Evolutionary conservation across 1,140 invertebrate species (phyloP), one percentile per base, ranked within the genome.

Genomic region (Eubasilissa regina): DNA sequence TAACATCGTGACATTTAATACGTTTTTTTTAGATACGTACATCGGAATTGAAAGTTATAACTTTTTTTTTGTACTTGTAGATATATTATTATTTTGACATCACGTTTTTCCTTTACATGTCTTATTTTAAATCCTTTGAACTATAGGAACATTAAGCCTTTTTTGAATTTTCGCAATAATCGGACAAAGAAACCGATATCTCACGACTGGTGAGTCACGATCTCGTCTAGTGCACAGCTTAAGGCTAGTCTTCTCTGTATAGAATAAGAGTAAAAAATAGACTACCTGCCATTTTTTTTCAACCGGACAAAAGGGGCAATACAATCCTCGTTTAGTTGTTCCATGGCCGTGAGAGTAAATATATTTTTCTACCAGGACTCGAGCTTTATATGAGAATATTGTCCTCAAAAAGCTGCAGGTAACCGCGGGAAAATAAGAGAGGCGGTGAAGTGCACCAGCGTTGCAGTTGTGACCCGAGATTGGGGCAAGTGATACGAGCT

Each of bases 191-290:
- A 68, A 68, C 43, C 64, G n/a, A 68, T 68, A 68, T 47, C 44
- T 68, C 64, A 68, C 64, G 64, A 68, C 44, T 68, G 64, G 64
- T 68, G 64, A 68, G 64, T 68, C 64, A 68, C 64, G 64, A 68
- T 68, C 43, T n/a, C 64, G 64, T 68, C 64, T 68, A 48, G 64
- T 68, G 64, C 64, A 47, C 64, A 13, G 64, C 25, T 68, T 68
- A 48, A 68, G 44, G 64, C 64, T 43, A 68, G 44, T 17, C 44
- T 47, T 6, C 60, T 13, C 25, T 6, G 25, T 35, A 43, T 3
- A 35, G 21, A 25, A n/a, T 43, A 15, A 0, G 9, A 64, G 35
- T 25, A 12, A 7, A 12, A 25, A 62, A 0, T 11, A 11, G n/a
- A 15, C 53, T 55, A 10, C n/a, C n/a, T n/a, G n/a, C n/a, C n/a